Evolutionary conservation across 2,888 invertebrate genomes (phyloP), one percentile per base, ranked within the genome.

Genomic region (Platycheirus albimanus): DNA sequence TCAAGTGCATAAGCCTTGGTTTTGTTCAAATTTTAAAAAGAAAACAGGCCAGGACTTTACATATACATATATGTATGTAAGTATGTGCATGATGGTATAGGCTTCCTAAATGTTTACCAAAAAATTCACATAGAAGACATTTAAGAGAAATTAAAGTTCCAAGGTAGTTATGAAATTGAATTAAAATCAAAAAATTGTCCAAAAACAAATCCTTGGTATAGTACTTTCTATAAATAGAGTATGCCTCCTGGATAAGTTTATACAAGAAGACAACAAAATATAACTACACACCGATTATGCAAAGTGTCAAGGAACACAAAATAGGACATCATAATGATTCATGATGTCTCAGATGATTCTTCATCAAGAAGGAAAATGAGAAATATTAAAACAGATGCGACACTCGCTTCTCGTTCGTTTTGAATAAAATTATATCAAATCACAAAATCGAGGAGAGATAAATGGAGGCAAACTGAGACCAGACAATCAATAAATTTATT

Each of bases 1-100:
- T 56, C 10, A 58, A 41, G 41, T 58, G 41, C 15, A 43, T 38
- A 58, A 43, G 7, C 58, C 58, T 58, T 58, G 43, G 28, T 4
- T 41, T 20, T 24, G 10, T 41, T 56, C 5, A 20, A 20, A 41
- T 13, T 0, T n/a, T n/a, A 36, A 36, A 41, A 41, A 41, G 13
- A 38, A 38, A 38, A 24, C 3, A 24, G 24, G n/a, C n/a, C n/a
- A n/a, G n/a, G n/a, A n/a, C n/a, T n/a, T n/a, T n/a, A n/a, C n/a
- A n/a, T n/a, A n/a, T n/a, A n/a, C n/a, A n/a, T n/a, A n/a, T n/a
- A n/a, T n/a, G n/a, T n/a, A n/a, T n/a, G n/a, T n/a, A n/a, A n/a
- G n/a, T n/a, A n/a, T n/a, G n/a, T n/a, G n/a, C n/a, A n/a, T n/a
- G n/a, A n/a, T n/a, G n/a, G n/a, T n/a, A n/a, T n/a, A n/a, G n/a